Evolutionary conservation across 2,888 invertebrate genomes (phyloP).

Genomic region (Tenthredo scrophulariae): DNA sequence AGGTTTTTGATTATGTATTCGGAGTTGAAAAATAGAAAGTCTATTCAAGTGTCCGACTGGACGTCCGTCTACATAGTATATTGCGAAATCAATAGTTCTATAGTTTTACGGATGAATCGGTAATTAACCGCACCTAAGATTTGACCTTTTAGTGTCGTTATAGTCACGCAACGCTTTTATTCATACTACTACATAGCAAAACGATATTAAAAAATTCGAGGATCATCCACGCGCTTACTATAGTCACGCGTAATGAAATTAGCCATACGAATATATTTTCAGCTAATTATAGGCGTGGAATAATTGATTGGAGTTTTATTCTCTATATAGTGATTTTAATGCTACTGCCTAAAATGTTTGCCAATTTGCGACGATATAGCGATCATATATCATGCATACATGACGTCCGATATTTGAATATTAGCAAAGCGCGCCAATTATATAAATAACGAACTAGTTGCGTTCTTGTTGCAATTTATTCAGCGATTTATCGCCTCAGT

Average conservation of each 20-base stretch:
- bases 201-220: slow-evolving; percentile 7
- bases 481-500: neutral
- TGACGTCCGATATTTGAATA: slow-evolving; percentile 13
- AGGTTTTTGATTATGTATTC: neutral
- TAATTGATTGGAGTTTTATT: neutral
- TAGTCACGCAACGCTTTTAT: slow-evolving; percentile 31
- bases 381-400: neutral
- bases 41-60: neutral
- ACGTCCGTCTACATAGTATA: neutral
- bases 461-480: neutral
- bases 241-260: neutral
- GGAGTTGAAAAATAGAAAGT: slow-evolving; percentile 22
- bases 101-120: slow-evolving; percentile 32
- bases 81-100: slow-evolving; percentile 4
- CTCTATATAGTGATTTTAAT: neutral
- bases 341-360: neutral
- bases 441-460: neutral
- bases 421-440: neutral
- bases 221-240: neutral
- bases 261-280: neutral
- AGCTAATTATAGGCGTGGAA: neutral
- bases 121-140: slow-evolving; percentile 18
- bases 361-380: neutral
- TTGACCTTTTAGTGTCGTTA: slow-evolving; percentile 9
- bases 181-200: neutral